A percentile compares a stretch with the other conserved stretches of the same genome.
phyloP scores from a whole-genome alignment of 2,797 vertebrate genomes.

The Microctenopoma lineatum region DNA sequence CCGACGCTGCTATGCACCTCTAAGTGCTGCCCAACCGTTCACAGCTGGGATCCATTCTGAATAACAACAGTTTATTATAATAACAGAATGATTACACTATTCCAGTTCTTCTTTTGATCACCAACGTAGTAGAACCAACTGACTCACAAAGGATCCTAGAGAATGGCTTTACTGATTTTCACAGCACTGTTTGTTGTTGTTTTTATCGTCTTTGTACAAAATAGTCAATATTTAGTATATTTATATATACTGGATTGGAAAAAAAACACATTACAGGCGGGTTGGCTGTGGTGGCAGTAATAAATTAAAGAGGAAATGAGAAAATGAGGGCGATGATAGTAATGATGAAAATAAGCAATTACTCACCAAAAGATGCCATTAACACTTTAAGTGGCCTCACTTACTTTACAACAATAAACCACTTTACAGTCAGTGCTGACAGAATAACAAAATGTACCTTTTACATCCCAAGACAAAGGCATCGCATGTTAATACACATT shows the following conservation, averaged over 20 bases:
- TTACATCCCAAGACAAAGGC: slow-evolving; percentile 10
- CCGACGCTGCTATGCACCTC: not conserved
- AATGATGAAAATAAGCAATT: too few relatives aligned
- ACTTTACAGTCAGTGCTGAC: slow-evolving; percentile 1
- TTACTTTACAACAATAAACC: too few relatives aligned
- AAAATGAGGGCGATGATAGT: too few relatives aligned
- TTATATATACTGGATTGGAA: not conserved
- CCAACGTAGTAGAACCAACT: too few relatives aligned
- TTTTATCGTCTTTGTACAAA: not conserved
- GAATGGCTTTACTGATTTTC: not conserved
- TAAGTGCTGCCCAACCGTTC: not conserved
- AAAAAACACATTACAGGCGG: not conserved
- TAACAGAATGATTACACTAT: not conserved
- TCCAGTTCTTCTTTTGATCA: not conserved
- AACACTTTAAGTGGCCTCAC: too few relatives aligned
- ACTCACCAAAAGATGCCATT: too few relatives aligned
- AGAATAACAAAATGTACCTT: slow-evolving; percentile 14
- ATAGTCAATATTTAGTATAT: too few relatives aligned
- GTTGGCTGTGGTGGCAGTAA: not conserved
- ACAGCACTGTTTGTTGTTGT: not conserved
- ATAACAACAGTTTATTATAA: too few relatives aligned
- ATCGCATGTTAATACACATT: slow-evolving; percentile 4
- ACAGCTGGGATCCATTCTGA: too few relatives aligned
- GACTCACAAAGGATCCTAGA: too few relatives aligned
- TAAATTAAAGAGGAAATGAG: not conserved